Percentiles rank a stretch among this genome's conserved stretches.
Conservation (phyloP, 2,888 invertebrate genomes). For the Druceiella hillmani region DNA sequence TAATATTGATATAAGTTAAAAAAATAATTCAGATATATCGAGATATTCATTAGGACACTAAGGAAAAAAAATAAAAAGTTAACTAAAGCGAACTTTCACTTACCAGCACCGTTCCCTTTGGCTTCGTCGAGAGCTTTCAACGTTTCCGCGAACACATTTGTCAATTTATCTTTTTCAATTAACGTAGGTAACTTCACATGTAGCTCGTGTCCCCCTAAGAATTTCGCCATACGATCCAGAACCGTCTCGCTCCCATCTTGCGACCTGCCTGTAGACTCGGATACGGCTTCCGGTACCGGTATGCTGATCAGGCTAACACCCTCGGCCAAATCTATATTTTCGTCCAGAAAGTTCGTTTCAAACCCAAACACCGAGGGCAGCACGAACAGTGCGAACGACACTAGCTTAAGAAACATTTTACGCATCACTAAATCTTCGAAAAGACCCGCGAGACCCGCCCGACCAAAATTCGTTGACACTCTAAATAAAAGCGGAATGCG, state of each 20-base stretch:
- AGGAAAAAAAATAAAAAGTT: conserved; percentile 1
- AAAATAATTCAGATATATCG: background rate
- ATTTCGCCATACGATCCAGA: conserved; percentile 57
- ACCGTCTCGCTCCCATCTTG: conserved; percentile 47
- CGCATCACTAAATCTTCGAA: too few relatives aligned
- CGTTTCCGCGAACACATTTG: conserved; percentile 51
- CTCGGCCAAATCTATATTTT: conserved; percentile 54
- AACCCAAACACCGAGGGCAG: conserved; percentile 29
- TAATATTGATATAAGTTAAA: too few relatives aligned
- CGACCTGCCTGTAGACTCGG: conserved; percentile 40
- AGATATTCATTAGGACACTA: background rate
- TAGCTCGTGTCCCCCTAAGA: conserved; percentile 66
- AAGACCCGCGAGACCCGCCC: conserved; percentile 8
- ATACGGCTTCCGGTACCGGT: conserved; percentile 43
- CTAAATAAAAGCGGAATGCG: too few relatives aligned
- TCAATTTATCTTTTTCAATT: conserved; percentile 60
- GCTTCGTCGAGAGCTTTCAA: conserved; percentile 45
- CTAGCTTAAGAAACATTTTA: too few relatives aligned
- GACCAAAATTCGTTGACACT: too few relatives aligned
- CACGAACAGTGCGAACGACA: conserved; percentile 27
- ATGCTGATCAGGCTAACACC: conserved; percentile 59
- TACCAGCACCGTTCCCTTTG: conserved; percentile 46
- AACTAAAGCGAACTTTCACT: conserved; percentile 30
- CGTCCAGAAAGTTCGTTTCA: conserved; percentile 31
- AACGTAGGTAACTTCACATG: conserved; percentile 66